phyloP scores from a whole-genome alignment of 2,113 vertebrate species.

The Pholis gunnellus region DNA sequence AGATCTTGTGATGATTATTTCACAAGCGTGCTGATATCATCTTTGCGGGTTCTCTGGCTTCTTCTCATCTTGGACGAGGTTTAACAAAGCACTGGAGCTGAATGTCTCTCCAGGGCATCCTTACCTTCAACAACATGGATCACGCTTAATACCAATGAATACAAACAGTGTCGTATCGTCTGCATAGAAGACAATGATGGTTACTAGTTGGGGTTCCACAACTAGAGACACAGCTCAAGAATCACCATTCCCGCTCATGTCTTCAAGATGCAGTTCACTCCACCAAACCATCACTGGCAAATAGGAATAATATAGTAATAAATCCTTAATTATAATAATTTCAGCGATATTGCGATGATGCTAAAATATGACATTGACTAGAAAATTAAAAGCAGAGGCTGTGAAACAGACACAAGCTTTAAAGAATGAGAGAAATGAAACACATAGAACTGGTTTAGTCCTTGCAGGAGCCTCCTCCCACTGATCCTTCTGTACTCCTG shows the following conservation, averaged over 20 bases:
- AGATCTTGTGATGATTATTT: conserved; percentile 82
- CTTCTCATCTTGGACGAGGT: conserved; percentile 71
- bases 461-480: conserved; percentile 72
- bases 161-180: conserved; percentile 2
- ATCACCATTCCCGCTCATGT: no score
- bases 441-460: conserved; percentile 4
- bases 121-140: conserved; percentile 25
- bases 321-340: not conserved
- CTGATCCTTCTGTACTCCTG: conserved; percentile 77
- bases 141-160: not conserved
- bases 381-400: conserved; percentile 20
- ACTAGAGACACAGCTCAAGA: not conserved
- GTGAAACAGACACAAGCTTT: conserved; percentile 15
- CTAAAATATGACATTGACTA: conserved; percentile 9
- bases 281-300: no score
- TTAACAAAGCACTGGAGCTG: conserved; percentile 64
- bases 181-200: not conserved
- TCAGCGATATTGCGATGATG: not conserved
- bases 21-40: conserved; percentile 75
- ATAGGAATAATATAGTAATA: no score
- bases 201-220: not conserved
- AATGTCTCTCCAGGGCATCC: conserved; percentile 10
- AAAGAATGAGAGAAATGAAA: conserved; percentile 21
- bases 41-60: conserved; percentile 66
- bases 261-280: no score